Conservation (phyloP, 2,888 invertebrate genomes). For the Carcina quercana region DNA sequence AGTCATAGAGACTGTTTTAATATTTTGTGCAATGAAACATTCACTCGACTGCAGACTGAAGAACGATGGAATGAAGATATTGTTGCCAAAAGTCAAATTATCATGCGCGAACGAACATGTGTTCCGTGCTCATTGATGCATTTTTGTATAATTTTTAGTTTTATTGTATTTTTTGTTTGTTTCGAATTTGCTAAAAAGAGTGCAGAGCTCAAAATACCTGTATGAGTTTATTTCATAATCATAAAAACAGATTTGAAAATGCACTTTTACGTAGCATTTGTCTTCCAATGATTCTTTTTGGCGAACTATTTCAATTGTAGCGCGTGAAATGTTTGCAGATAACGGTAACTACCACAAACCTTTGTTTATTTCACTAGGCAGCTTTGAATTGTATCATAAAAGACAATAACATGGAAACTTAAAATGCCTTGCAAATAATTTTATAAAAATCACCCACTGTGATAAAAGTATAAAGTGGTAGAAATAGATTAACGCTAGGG, state of each 20-base stretch:
- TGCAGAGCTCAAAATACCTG: constrained; percentile 34
- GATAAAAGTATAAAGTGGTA: constrained; percentile 69
- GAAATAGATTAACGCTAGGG: constrained; percentile 56
- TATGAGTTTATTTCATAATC: constrained; percentile 12
- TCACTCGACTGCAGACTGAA: constrained; percentile 34
- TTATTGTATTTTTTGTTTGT: constrained; percentile 39
- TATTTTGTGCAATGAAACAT: constrained; percentile 63
- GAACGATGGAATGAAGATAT: constrained; percentile 39
- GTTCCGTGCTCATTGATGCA: constrained; percentile 54
- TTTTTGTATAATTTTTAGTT: constrained; percentile 68
- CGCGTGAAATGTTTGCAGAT: constrained; percentile 34
- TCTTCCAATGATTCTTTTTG: constrained; percentile 68
- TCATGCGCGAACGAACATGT: constrained; percentile 22
- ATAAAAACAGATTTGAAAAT: constrained; percentile 8
- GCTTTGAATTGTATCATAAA: constrained; percentile 13
- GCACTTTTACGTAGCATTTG: too few species aligned
- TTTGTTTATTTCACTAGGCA: constrained; percentile 5
- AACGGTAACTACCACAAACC: constrained; percentile 43
- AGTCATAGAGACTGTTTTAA: constrained; percentile 54
- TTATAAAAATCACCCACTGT: constrained; percentile 57
- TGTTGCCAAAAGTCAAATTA: constrained; percentile 51
- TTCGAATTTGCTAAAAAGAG: constrained; percentile 49
- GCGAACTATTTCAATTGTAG: constrained; percentile 65
- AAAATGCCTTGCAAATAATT: constrained; percentile 58
- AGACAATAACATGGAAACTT: constrained; percentile 53